Percentiles rank a stretch among this genome's conserved stretches.
These are phyloP conservation scores for Marmota monax DNA, from an alignment of 2,113 vertebrate genomes.

Conservation along the genomic window DNA sequence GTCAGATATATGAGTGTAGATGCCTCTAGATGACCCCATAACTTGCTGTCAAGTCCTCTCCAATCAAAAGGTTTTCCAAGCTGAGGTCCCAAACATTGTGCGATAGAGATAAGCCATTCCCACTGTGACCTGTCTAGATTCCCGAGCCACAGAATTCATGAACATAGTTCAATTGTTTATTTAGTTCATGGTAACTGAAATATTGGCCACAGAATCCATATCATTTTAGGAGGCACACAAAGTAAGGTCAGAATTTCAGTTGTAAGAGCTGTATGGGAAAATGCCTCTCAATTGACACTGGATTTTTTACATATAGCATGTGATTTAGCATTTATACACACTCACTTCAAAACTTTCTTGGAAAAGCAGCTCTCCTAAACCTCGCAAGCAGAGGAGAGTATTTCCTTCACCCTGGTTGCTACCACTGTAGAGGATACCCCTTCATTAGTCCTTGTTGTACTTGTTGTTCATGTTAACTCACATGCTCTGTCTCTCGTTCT, in stretches of 20 bases:
- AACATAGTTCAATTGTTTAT: neutral
- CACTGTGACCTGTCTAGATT: neutral
- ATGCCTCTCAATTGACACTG: neutral
- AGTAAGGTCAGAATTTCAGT: slow-evolving; percentile 24
- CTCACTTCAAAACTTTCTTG: slow-evolving; percentile 22
- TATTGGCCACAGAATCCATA: neutral
- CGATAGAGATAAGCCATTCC: neutral
- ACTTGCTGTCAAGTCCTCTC: neutral
- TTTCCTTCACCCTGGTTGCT: neutral
- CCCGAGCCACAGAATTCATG: neutral
- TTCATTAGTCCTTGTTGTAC: neutral
- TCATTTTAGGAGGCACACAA: slow-evolving; percentile 31
- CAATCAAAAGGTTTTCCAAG: neutral
- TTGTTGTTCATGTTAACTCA: neutral
- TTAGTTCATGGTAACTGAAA: slow-evolving; percentile 7
- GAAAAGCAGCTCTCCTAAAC: neutral
- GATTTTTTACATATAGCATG: neutral
- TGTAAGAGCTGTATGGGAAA: neutral
- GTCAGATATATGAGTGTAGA: neutral
- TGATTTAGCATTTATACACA: neutral
- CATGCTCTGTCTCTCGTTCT: neutral
- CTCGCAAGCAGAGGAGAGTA: neutral
- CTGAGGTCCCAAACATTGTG: neutral
- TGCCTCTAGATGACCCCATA: neutral
- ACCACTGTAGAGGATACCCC: neutral